Evolutionary conservation across 2,888 invertebrate genomes (phyloP).

Genomic region (Coleophora deauratella): DNA sequence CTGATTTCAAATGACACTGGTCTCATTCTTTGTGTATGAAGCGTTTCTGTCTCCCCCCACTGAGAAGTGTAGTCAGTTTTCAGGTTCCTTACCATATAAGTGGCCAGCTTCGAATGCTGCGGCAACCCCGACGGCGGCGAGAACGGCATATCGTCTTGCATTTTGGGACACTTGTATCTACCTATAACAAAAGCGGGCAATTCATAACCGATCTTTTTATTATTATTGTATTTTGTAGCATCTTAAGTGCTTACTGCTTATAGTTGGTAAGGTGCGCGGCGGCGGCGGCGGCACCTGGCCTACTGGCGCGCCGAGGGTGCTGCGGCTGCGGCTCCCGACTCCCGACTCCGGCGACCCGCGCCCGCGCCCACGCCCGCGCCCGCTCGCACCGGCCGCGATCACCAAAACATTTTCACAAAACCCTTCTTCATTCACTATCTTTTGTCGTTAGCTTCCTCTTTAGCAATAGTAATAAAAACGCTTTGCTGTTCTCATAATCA

Average conservation of each 20-base stretch:
- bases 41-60: too few relatives aligned
- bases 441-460: constrained; percentile 23
- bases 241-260: too few relatives aligned
- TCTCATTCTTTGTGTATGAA: too few relatives aligned
- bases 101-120: constrained; percentile 88
- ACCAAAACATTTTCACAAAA: constrained; percentile 24
- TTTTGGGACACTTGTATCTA: too few relatives aligned
- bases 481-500: constrained; percentile 6
- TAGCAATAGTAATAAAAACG: constrained; percentile 25
- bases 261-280: too few relatives aligned
- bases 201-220: constrained; percentile 13
- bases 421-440: constrained; percentile 19
- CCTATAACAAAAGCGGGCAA: constrained; percentile 1
- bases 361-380: constrained; percentile 29
- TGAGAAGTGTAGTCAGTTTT: neutral
- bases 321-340: too few relatives aligned
- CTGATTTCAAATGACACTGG: too few relatives aligned
- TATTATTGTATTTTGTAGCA: too few relatives aligned
- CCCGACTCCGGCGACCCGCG: constrained; percentile 21
- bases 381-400: constrained; percentile 17
- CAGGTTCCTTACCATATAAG: constrained; percentile 80
- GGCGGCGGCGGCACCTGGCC: too few relatives aligned
- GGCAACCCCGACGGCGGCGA: constrained; percentile 83
- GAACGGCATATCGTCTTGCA: constrained; percentile 6
- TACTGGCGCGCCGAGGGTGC: too few relatives aligned